Conservation (phyloP, 2,113 vertebrate species). For the Eleginops maclovinus region DNA sequence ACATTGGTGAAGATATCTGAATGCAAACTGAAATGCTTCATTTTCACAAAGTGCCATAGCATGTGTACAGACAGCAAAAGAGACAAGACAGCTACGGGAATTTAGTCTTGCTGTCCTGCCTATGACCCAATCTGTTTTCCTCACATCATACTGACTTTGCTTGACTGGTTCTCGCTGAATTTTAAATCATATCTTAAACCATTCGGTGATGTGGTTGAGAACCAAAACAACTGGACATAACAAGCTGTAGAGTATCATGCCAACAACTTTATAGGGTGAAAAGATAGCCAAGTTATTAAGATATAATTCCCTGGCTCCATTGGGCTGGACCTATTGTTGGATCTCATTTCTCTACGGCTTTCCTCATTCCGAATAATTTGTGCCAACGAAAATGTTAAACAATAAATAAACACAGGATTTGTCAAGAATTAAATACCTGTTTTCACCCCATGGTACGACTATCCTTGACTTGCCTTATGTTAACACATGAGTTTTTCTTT, state of each 20-base stretch:
- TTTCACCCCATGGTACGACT: too few relatives aligned
- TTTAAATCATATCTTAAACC: constrained; percentile 10
- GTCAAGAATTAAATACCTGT: not conserved
- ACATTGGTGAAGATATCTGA: not conserved
- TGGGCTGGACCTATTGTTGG: too few relatives aligned
- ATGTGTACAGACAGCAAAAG: not conserved
- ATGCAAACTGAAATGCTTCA: not conserved
- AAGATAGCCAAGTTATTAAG: too few relatives aligned
- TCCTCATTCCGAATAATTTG: too few relatives aligned
- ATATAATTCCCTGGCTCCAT: too few relatives aligned
- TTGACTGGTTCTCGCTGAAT: not conserved
- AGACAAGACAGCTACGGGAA: not conserved
- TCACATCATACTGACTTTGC: not conserved
- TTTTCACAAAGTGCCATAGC: not conserved
- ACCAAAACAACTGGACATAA: not conserved
- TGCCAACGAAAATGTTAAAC: too few relatives aligned
- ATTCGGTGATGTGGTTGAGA: not conserved
- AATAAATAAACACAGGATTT: not conserved
- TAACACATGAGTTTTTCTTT: too few relatives aligned
- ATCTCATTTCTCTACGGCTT: too few relatives aligned
- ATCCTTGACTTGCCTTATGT: too few relatives aligned
- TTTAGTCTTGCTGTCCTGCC: not conserved
- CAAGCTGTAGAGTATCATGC: constrained; percentile 3
- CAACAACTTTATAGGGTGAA: not conserved
- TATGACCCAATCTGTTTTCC: not conserved